These are phyloP conservation scores for Seira musarum DNA, from an alignment of 2,888 invertebrate genomes.

Conservation along the genomic window DNA sequence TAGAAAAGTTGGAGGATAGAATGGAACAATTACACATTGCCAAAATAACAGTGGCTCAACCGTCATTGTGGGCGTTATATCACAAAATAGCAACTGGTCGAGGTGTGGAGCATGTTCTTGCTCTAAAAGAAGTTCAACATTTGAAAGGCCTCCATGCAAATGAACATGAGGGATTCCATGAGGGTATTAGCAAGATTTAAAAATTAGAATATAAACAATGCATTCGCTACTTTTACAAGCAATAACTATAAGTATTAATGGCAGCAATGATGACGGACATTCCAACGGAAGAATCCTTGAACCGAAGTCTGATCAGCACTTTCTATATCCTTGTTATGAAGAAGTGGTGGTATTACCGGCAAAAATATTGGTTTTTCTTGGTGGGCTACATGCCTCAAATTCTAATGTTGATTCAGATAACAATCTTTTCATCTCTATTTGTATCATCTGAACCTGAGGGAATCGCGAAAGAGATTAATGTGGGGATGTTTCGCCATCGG, in stretches of 20 bases:
- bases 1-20: slow-evolving; percentile 48
- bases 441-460: slow-evolving; percentile 42
- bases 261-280: slow-evolving; percentile 1
- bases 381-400: slow-evolving; percentile 46
- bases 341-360: slow-evolving; percentile 51
- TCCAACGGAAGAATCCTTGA: slow-evolving; percentile 3
- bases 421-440: slow-evolving; percentile 19
- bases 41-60: slow-evolving; percentile 43
- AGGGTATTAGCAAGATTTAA: not conserved
- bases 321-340: slow-evolving; percentile 21
- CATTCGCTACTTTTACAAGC: not conserved
- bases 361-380: slow-evolving; percentile 41
- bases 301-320: not conserved
- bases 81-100: slow-evolving; percentile 31
- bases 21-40: slow-evolving; percentile 26
- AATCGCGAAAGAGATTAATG: slow-evolving; percentile 15
- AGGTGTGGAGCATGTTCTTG: slow-evolving; percentile 41
- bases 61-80: slow-evolving; percentile 44
- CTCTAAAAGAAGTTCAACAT: slow-evolving; percentile 20
- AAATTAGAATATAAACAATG: not conserved
- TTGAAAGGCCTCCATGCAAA: slow-evolving; percentile 18
- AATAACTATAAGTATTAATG: not conserved
- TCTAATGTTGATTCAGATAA: slow-evolving; percentile 19
- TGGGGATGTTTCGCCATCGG: slow-evolving; percentile 25
- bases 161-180: slow-evolving; percentile 33